Evolutionary conservation across 2,113 vertebrate species (phyloP).

Genomic region (Stegastes partitus): DNA sequence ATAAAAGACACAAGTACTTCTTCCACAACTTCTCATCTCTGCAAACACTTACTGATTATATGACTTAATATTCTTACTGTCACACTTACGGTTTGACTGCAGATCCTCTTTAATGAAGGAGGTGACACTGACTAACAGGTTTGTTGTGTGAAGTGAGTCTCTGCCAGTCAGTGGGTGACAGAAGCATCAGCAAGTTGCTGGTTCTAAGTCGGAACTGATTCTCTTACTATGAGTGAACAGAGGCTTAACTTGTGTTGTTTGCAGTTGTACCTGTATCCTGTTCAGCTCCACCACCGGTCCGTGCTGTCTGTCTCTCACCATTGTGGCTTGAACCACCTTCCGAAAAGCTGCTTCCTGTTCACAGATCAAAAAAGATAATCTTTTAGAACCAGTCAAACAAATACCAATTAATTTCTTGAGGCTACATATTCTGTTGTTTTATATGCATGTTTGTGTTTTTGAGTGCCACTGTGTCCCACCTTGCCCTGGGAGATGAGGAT

Average conservation of each 20-base stretch:
- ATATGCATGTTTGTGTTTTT: neutral
- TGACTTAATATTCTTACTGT: too few relatives aligned
- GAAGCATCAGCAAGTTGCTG: too few relatives aligned
- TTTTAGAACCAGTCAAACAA: neutral
- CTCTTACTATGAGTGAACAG: neutral
- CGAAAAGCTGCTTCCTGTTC: conserved; percentile 97
- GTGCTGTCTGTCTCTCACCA: conserved; percentile 97
- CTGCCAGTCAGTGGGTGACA: too few relatives aligned
- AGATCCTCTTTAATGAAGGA: too few relatives aligned
- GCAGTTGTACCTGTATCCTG: conserved; percentile 92
- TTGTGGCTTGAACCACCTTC: conserved; percentile 98
- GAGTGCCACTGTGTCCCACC: conserved; percentile 78
- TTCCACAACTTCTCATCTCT: too few relatives aligned
- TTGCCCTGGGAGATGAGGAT: conserved; percentile 99
- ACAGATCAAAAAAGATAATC: neutral
- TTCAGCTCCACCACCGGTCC: conserved; percentile 98
- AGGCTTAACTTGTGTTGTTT: neutral
- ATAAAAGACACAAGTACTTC: too few relatives aligned
- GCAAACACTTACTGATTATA: too few relatives aligned
- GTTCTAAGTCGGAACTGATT: too few relatives aligned
- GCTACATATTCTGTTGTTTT: neutral
- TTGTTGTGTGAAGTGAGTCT: too few relatives aligned
- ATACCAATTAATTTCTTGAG: too few relatives aligned
- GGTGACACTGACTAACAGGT: too few relatives aligned
- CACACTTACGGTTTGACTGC: too few relatives aligned